These are phyloP conservation scores for Drosophila macrospina DNA, from an alignment of 2,888 invertebrate genomes.

Conservation along the genomic window DNA sequence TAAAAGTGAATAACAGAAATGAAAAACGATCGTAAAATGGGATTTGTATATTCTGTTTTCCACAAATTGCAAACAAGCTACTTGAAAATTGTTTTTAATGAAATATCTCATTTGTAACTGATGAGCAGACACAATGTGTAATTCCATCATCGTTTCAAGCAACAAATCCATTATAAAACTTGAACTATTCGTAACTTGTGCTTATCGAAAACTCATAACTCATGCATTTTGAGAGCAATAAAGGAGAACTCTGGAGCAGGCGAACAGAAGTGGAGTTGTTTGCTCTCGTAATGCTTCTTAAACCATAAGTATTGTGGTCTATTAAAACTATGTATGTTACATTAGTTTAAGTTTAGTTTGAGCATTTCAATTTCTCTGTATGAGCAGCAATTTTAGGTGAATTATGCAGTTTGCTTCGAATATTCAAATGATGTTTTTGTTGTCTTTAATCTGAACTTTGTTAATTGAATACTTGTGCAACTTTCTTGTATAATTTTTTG, in stretches of 20 bases:
- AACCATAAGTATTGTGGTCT: too few relatives aligned
- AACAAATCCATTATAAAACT: conserved; percentile 6
- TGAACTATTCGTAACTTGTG: background rate
- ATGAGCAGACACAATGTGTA: conserved; percentile 9
- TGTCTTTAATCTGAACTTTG: conserved; percentile 7
- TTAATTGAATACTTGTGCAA: conserved; percentile 7
- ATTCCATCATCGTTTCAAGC: conserved; percentile 21
- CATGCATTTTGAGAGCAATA: background rate
- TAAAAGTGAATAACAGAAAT: background rate
- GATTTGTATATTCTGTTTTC: conserved; percentile 39
- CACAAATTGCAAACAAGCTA: conserved; percentile 39
- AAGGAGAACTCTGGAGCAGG: background rate
- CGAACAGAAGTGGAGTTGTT: too few relatives aligned
- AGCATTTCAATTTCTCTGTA: too few relatives aligned
- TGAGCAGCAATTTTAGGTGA: too few relatives aligned
- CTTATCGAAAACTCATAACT: background rate
- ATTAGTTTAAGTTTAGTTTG: too few relatives aligned
- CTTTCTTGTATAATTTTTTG: conserved; percentile 7
- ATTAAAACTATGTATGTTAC: too few relatives aligned
- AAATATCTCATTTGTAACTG: conserved; percentile 35
- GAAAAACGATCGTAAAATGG: conserved; percentile 41
- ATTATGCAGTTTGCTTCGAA: too few relatives aligned
- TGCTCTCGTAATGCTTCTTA: too few relatives aligned
- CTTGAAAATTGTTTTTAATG: conserved; percentile 53
- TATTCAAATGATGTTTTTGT: too few relatives aligned